These are phyloP conservation scores for Onychomys arenicola DNA, from an alignment of 2,797 vertebrate species.

Conservation along the genomic window DNA sequence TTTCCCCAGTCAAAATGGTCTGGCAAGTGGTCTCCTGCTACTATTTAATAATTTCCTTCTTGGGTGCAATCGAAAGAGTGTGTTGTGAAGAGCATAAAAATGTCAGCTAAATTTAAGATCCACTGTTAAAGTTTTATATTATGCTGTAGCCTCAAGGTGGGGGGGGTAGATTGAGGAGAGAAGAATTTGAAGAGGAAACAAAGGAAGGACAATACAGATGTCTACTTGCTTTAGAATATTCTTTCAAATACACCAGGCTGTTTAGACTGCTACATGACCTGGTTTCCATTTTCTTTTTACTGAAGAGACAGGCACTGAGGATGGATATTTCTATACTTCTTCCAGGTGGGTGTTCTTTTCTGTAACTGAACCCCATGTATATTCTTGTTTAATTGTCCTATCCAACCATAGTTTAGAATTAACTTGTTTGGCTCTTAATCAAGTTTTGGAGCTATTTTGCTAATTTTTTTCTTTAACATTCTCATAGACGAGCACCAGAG, in stretches of 20 bases:
- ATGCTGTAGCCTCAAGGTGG: conserved; percentile 40
- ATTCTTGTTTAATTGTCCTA: neutral
- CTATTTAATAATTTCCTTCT: conserved; percentile 87
- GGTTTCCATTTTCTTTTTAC: conserved; percentile 54
- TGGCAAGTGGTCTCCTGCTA: conserved; percentile 83
- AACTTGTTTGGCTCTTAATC: neutral
- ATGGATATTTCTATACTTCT: neutral
- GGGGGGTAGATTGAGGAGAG: conserved; percentile 38
- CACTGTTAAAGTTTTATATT: conserved; percentile 79
- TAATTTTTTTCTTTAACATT: conserved; percentile 31
- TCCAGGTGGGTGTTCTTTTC: neutral
- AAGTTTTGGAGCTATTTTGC: neutral
- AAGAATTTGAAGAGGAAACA: conserved; percentile 76
- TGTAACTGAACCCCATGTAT: neutral
- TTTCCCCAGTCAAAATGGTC: conserved; percentile 79
- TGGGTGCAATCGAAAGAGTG: conserved; percentile 84
- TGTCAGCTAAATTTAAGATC: conserved; percentile 84
- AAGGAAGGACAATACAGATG: conserved; percentile 54
- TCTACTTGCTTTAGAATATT: conserved; percentile 20
- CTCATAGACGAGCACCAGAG: neutral
- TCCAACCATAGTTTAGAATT: conserved; percentile 3
- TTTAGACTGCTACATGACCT: neutral
- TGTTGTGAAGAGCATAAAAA: conserved; percentile 85
- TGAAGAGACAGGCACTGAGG: neutral
- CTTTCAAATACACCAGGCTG: conserved; percentile 20